These are phyloP conservation scores for Cephus pygmeus DNA, from an alignment of 2,888 invertebrate species.

Conservation along the genomic window DNA sequence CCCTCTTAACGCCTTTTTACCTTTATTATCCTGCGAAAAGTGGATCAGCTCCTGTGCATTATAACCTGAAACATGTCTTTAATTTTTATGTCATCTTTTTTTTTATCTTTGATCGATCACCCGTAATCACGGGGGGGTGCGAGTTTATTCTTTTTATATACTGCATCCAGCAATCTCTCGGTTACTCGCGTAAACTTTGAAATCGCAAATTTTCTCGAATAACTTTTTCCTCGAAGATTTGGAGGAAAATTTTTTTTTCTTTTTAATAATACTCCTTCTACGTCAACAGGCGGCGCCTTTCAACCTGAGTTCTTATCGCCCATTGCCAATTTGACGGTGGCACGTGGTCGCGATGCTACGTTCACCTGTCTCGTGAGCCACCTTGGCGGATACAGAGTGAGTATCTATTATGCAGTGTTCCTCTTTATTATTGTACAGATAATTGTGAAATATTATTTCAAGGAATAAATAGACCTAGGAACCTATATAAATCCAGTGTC, in stretches of 20 bases:
- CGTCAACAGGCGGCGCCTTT: constrained; percentile 74
- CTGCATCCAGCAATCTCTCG: neutral
- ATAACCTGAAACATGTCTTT: neutral
- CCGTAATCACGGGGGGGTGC: neutral
- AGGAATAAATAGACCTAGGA: neutral
- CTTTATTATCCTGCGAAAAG: neutral
- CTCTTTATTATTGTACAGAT: neutral
- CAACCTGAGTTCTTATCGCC: constrained; percentile 88
- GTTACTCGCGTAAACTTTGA: neutral
- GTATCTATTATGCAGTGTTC: constrained; percentile 52
- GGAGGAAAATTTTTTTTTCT: neutral
- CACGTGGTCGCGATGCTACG: constrained; percentile 87
- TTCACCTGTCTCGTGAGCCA: constrained; percentile 89
- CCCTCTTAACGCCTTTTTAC: neutral
- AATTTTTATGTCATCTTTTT: neutral
- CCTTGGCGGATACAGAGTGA: constrained; percentile 89
- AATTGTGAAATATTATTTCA: neutral
- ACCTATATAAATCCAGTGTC: neutral
- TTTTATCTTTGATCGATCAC: neutral
- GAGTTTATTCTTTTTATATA: neutral
- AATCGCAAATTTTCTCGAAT: neutral
- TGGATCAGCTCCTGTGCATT: neutral
- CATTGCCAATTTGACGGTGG: constrained; percentile 84
- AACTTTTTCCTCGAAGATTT: neutral
- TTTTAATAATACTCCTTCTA: neutral